Evolutionary conservation across 2,888 invertebrate species (phyloP), one percentile per base, ranked within the genome.

Genomic region (Chromoteleia sp.): DNA sequence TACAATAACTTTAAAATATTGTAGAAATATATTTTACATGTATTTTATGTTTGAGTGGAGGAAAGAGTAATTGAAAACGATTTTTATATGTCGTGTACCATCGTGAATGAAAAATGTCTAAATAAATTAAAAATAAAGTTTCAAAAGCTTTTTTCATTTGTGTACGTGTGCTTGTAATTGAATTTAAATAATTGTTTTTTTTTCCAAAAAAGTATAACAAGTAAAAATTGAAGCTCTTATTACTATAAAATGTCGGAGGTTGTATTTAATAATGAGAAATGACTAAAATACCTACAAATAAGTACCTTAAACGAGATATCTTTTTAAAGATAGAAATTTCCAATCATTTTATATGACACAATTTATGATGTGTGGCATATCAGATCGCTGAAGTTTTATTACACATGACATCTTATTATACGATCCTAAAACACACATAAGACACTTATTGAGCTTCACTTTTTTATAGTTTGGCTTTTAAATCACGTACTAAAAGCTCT

Each of bases 331-430:
- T 10, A 54, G 8, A 30, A 54, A 29, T 54, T 41, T 52, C 43
- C 54, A 67, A 67, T 43, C 67, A 54, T 67, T 67, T 67, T 41
- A 41, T 52, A n/a, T 15, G 56, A 25, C 48, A 15, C 36, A 58
- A 58, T 70, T 58, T 70, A 70, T 58, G 45, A 48, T 17, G 43
- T 45, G 58, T 36, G 58, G 45, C 36, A 25, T 48, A 70, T 58
- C 48, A 48, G 58, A 70, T 58, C 36, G 58, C 70, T n/a, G 25
- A 58, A 58, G 19, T 61, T 71, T 71, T 71, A 71, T 58, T 52
- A 30, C 70, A 50, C 58, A 39, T 39, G 70, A 70, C 70, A 50
- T 59, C 70, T 58, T 70, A 70, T 70, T 70, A 70, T 59, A 39
- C 39, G 58, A 59, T 10, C 58, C 48, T 70, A 70, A 56, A 70